These are phyloP conservation scores for Cyclophora albipunctata DNA, from an alignment of 2,888 invertebrate genomes.

Conservation along the genomic window DNA sequence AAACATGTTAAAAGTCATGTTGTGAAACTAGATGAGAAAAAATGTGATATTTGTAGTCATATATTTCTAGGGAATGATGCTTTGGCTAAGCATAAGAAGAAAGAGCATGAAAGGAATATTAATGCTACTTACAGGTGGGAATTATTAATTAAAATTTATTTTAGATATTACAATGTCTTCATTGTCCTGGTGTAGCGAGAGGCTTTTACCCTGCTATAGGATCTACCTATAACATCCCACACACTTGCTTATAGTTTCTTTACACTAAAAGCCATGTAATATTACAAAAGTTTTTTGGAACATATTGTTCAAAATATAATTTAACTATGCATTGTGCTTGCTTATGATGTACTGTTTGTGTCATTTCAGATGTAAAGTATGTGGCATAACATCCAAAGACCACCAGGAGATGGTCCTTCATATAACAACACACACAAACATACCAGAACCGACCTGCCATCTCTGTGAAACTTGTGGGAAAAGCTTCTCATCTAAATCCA, in stretches of 20 bases:
- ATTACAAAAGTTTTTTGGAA: constrained; percentile 1
- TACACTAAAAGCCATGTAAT: not conserved
- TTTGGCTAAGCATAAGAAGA: constrained; percentile 44
- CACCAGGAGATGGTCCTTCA: constrained; percentile 76
- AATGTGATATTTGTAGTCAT: constrained; percentile 59
- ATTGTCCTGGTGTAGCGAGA: not conserved
- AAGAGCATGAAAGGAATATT: constrained; percentile 37
- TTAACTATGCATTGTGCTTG: not conserved
- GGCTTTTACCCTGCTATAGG: too few relatives aligned
- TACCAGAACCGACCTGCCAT: constrained; percentile 36
- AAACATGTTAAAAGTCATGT: constrained; percentile 58
- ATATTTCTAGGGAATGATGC: constrained; percentile 42
- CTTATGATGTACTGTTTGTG: too few relatives aligned
- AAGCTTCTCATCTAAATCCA: constrained; percentile 49
- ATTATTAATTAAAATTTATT: too few relatives aligned
- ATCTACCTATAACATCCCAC: too few relatives aligned
- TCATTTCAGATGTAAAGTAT: constrained; percentile 72
- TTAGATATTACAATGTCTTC: not conserved
- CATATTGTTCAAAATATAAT: not conserved
- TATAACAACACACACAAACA: constrained; percentile 66
- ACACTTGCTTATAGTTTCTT: too few relatives aligned
- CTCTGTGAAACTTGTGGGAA: constrained; percentile 63
- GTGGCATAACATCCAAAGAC: constrained; percentile 71
- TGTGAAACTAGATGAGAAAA: constrained; percentile 38
- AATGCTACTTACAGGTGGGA: constrained; percentile 42